These are phyloP conservation scores for Ctenicera cuprea DNA, from an alignment of 2,888 invertebrate species.

Conservation along the genomic window DNA sequence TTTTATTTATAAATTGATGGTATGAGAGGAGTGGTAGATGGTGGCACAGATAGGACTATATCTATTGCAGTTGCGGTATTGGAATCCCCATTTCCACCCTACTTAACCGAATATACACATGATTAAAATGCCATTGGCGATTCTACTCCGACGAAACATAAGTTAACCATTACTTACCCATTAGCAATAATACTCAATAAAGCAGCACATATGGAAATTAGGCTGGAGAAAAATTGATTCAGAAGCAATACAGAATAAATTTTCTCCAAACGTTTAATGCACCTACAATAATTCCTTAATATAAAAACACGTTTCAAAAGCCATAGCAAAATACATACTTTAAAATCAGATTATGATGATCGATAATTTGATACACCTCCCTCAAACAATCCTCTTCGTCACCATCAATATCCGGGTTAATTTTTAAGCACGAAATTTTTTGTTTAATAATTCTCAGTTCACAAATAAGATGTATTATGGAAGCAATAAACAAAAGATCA, in stretches of 20 bases:
- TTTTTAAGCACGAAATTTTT: slow-evolving; percentile 20
- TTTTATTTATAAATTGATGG: no score
- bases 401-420: not conserved
- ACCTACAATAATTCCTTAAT: not conserved
- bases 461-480: slow-evolving; percentile 1
- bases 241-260: slow-evolving; percentile 3
- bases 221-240: slow-evolving; percentile 8
- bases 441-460: slow-evolving; percentile 19
- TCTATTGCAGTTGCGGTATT: no score
- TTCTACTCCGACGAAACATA: no score
- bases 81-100: no score
- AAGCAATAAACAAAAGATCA: slow-evolving; percentile 9
- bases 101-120: no score
- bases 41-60: no score
- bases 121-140: no score
- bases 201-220: not conserved
- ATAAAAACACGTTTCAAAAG: not conserved
- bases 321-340: not conserved
- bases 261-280: slow-evolving; percentile 11
- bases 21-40: no score
- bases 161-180: slow-evolving; percentile 22
- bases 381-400: not conserved
- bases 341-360: slow-evolving; percentile 1
- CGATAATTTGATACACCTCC: not conserved
- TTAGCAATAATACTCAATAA: not conserved